phyloP scores from a whole-genome alignment of 2,113 vertebrate genomes.

The Mirounga angustirostris region DNA sequence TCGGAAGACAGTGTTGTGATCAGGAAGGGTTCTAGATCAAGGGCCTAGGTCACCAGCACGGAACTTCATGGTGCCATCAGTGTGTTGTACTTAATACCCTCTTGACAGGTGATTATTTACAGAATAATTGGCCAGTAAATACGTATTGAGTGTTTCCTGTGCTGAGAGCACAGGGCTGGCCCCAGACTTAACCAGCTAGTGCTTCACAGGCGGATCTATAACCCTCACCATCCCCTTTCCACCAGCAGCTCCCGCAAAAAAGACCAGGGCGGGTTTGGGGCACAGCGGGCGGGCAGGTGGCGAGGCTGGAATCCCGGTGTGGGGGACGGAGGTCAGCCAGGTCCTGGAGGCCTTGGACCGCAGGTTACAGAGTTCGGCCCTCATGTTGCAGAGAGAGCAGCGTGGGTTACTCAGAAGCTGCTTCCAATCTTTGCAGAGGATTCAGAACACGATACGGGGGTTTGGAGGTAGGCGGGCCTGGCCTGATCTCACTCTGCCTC shows the following conservation, averaged over 20 bases:
- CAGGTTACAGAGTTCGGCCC: not conserved
- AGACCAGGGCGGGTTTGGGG: not conserved
- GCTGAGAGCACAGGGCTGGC: not conserved
- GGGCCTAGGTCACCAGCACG: not conserved
- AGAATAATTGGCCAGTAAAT: not conserved
- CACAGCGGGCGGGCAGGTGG: accelerated
- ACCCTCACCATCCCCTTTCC: not conserved
- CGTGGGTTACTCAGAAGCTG: not conserved
- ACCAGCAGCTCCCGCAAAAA: not conserved
- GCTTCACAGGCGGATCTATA: not conserved
- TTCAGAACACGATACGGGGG: not conserved
- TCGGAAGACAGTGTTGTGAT: not conserved
- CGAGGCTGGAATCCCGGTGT: not conserved
- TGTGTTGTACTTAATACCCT: not conserved
- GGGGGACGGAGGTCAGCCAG: no score
- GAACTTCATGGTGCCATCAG: not conserved
- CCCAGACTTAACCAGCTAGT: not conserved
- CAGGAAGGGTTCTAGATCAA: not conserved
- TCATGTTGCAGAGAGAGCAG: not conserved
- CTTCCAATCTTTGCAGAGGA: not conserved
- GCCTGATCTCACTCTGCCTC: not conserved
- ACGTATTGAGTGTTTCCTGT: not conserved
- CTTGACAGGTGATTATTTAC: not conserved
- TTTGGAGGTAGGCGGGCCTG: not conserved
- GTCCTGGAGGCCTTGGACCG: not conserved